Base-by-base conservation (phyloP, 2,888 invertebrate genomes). In the Schizotus pectinicornis region DNA sequence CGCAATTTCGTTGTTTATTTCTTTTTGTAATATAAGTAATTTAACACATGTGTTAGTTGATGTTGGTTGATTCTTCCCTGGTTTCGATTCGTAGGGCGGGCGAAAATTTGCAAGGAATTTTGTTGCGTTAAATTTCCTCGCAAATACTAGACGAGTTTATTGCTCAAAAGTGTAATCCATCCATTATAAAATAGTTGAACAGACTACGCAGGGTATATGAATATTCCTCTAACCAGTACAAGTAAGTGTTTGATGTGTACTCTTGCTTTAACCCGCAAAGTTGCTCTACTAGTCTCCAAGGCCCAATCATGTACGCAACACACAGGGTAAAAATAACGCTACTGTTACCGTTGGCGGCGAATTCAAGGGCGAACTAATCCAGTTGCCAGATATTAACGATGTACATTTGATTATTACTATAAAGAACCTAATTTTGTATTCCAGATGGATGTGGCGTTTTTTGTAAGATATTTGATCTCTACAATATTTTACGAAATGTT, bases 151-250 rank as follows among this genome's bases (percentile, higher is more conserved):
- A 56, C 65, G 70, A 70, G 67, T 68, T 73, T 67, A 63, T 76
- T 76, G 78, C 78, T 78, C 78, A 79, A 79, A 77, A 77, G 76
- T 79, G 70, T 78, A 78, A 77, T 79, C 79, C 78, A 78, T 79
- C 78, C 78, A 79, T 76, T 75, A 67, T 68, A 70, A n/a, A 71
- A 70, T 67, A 67, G 67, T 68, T 65, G 72, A 72, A 69, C 68
- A 70, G 67, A 72, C 70, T 69, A 74, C 71, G 75, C 78, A 78
- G 78, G 78, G 78, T 78, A 77, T 68, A 73, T 72, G 57, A 57
- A 39, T 52, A 57, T 52, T 57, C 52, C 57, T 57, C 57, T 52
- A 51, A 57, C 52, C 57, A 57, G 57, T 57, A 57, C 57, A 57
- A 57, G 51, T 57, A 57, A 57, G 57, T 57, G 57, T 57, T 57